A percentile compares a stretch with the other conserved stretches of the same genome.
These are phyloP conservation scores for Protosalanx chinensis DNA, from an alignment of 2,797 vertebrate genomes.

Conservation along the genomic window DNA sequence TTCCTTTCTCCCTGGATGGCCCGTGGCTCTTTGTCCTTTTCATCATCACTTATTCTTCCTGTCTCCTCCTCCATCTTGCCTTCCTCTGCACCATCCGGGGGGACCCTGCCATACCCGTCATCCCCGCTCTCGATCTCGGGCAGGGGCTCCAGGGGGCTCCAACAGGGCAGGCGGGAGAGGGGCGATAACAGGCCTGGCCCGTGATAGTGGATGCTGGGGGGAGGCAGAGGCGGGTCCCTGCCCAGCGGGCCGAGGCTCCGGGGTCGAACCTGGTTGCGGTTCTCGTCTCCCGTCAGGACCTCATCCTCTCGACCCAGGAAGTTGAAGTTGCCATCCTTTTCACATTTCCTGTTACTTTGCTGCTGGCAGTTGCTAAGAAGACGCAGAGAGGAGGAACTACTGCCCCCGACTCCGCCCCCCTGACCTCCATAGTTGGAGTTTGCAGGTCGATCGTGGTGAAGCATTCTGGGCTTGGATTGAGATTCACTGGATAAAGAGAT, in stretches of 20 bases:
- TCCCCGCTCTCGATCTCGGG: slow-evolving; percentile 75
- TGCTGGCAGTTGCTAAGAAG: slow-evolving; percentile 40
- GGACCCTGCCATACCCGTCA: slow-evolving; percentile 79
- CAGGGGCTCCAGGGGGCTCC: slow-evolving; percentile 77
- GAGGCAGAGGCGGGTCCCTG: slow-evolving; percentile 43
- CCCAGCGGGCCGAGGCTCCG: slow-evolving; percentile 59
- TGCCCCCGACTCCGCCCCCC: slow-evolving; percentile 16
- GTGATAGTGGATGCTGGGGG: slow-evolving; percentile 40
- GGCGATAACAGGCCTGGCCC: slow-evolving; percentile 60
- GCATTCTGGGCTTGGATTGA: slow-evolving; percentile 58
- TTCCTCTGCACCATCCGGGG: slow-evolving; percentile 90
- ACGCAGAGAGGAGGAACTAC: slow-evolving; percentile 38
- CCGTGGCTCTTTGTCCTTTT: slow-evolving; percentile 50
- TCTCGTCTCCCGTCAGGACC: slow-evolving; percentile 74
- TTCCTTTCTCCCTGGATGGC: not conserved
- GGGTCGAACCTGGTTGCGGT: slow-evolving; percentile 76
- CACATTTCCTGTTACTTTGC: slow-evolving; percentile 56
- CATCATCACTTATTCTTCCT: slow-evolving; percentile 34
- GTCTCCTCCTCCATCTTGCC: slow-evolving; percentile 64
- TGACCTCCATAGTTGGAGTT: slow-evolving; percentile 51
- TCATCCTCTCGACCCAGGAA: slow-evolving; percentile 74
- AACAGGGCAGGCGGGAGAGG: slow-evolving; percentile 67
- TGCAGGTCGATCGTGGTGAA: slow-evolving; percentile 66
- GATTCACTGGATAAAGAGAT: slow-evolving; percentile 53
- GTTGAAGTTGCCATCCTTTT: slow-evolving; percentile 90